These are phyloP conservation scores for Pelodytes ibericus DNA, from an alignment of 2,797 vertebrate species.

Conservation along the genomic window DNA sequence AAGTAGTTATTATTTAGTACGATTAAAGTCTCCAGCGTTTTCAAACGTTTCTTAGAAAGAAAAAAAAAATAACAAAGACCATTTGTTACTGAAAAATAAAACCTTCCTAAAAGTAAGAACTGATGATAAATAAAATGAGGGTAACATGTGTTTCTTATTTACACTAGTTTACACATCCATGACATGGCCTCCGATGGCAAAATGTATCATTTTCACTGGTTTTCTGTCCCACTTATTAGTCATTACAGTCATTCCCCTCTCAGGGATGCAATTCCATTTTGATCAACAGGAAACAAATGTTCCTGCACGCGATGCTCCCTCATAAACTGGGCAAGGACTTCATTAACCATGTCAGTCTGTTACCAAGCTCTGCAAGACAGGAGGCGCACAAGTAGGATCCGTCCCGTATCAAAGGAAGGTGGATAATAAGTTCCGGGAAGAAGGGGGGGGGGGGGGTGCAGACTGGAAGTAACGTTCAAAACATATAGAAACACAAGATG, in stretches of 20 bases:
- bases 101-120: neutral
- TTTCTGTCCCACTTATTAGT: constrained; percentile 16
- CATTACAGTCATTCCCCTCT: constrained; percentile 14
- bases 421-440: too few species aligned
- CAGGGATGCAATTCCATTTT: constrained; percentile 1
- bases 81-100: neutral
- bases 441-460: too few species aligned
- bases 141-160: constrained; percentile 17
- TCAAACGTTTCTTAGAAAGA: neutral
- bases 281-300: constrained; percentile 5
- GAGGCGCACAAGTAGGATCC: too few species aligned
- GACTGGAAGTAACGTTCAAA: too few species aligned
- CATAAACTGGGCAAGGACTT: neutral
- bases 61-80: neutral
- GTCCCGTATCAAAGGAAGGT: too few species aligned
- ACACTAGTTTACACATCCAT: constrained; percentile 1
- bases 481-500: too few species aligned
- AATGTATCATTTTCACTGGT: neutral
- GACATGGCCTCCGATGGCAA: constrained; percentile 3
- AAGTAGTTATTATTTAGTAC: neutral
- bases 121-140: neutral
- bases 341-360: neutral
- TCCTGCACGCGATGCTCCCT: neutral
- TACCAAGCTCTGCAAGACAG: too few species aligned
- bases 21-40: neutral